Base-by-base conservation (phyloP, 1,140 invertebrate genomes). In the Listronotus oregonensis region DNA sequence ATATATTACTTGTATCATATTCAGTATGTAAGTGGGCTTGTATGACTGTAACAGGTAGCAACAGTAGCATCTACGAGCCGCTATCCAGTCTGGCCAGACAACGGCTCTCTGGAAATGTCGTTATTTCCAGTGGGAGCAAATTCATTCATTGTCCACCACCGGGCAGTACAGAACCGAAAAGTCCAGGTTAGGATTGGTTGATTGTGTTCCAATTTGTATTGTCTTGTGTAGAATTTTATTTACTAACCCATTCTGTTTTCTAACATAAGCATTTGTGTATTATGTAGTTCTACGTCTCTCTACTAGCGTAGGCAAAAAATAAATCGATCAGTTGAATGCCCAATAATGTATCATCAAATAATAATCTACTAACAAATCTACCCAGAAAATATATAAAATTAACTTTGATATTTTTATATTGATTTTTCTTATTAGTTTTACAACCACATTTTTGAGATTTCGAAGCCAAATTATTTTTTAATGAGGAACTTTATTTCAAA, bases 121-220 rank as follows among this genome's bases (percentile, higher is more conserved):
- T 85, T 59, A 86, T 89, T 82, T 88, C 89, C 71, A 84, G 89
- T 77, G 89, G 89, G 77, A 87, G 88, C 83, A 88, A 86, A 76
- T 85, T 87, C 80, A 84, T 90, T 68, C 89, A 90, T 80, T 90
- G 89, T 75, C 86, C 88, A 69, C 88, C 88, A 40, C 78, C 83
- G 69, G 86, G 83, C 21, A 27, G 21, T 80, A 81, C 80, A 43
- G 65, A 70, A 80, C 75, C 79, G 78, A 57, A 52, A 74, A 65
- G 67, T 66, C 55, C 74, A 79, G 78, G 78, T 79, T 74, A 77
- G 75, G 66, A 57, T 47, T 62, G 61, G 59, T 60, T 63, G 50
- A 59, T 64, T 56, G 61, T 55, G 58, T 52, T 43, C 14, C 21
- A 18, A 6, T 27, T 15, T 62, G 31, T 27, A 18, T 21, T 37